Conservation (phyloP, 2,113 vertebrate genomes). For the Oreochromis tanganicae region DNA sequence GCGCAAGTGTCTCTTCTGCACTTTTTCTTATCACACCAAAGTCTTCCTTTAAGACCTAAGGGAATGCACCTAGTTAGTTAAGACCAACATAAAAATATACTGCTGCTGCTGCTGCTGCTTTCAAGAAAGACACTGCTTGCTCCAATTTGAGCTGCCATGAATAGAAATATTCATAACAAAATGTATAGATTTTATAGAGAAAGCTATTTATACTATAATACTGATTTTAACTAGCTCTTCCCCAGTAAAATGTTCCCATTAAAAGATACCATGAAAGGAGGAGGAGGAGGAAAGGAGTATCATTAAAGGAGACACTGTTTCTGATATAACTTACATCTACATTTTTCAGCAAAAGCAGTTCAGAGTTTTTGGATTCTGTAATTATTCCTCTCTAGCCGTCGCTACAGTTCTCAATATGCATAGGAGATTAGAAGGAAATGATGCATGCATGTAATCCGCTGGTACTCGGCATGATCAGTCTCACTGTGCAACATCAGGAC, state of each 20-base stretch:
- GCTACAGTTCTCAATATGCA: neutral
- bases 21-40: conserved; percentile 40
- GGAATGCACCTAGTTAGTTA: conserved; percentile 59
- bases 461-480: neutral
- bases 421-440: neutral
- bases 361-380: neutral
- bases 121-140: conserved; percentile 27
- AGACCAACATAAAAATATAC: conserved; percentile 40
- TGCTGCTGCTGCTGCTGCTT: neutral
- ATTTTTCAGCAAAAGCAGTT: neutral
- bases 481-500: neutral
- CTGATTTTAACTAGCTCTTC: neutral
- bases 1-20: conserved; percentile 2
- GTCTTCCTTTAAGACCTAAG: conserved; percentile 38
- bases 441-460: neutral
- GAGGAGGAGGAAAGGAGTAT: neutral
- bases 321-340: neutral
- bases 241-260: neutral
- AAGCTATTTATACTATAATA: neutral
- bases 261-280: neutral
- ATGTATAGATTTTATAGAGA: neutral
- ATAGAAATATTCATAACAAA: conserved; percentile 37
- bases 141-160: conserved; percentile 55
- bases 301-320: neutral
- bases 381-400: neutral